Conservation (phyloP, 1,140 invertebrate species). For the Tetramorium alpestre region DNA sequence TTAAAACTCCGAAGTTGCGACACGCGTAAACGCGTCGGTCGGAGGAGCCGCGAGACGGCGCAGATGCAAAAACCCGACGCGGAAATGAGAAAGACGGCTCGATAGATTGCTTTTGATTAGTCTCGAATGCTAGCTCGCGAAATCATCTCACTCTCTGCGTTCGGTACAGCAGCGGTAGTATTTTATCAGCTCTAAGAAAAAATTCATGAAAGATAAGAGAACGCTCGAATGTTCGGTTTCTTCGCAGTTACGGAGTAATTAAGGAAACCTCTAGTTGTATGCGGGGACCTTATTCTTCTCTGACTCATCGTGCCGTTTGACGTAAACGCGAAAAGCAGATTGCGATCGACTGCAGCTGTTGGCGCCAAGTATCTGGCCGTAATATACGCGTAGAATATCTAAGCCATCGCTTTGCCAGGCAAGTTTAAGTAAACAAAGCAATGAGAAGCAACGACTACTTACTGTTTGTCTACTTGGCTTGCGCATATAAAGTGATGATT, state of each 20-base stretch:
- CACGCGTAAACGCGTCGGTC: slow-evolving; percentile 5
- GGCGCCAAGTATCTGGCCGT: neutral
- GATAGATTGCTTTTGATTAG: neutral
- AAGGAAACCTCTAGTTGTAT: neutral
- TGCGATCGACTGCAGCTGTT: neutral
- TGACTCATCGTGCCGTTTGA: neutral
- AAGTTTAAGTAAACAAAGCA: slow-evolving; percentile 51
- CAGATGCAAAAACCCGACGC: slow-evolving; percentile 27
- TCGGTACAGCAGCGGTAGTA: neutral
- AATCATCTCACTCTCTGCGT: neutral
- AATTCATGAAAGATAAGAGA: neutral
- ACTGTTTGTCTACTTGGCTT: slow-evolving; percentile 43
- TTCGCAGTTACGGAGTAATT: neutral
- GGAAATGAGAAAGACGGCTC: neutral
- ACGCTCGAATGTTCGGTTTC: neutral
- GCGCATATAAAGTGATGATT: slow-evolving; percentile 60
- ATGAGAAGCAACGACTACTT: slow-evolving; percentile 43
- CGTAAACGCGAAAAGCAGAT: neutral
- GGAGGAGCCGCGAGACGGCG: neutral
- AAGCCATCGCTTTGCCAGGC: slow-evolving; percentile 37
- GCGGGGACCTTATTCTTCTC: neutral
- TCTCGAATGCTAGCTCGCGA: slow-evolving; percentile 30
- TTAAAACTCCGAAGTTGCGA: neutral
- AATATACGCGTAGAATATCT: slow-evolving; percentile 28
- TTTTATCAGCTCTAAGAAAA: neutral